Percentiles rank a stretch among this genome's conserved stretches.
Conservation (phyloP, 1,140 invertebrate species). For the Pseudoatta argentina region DNA sequence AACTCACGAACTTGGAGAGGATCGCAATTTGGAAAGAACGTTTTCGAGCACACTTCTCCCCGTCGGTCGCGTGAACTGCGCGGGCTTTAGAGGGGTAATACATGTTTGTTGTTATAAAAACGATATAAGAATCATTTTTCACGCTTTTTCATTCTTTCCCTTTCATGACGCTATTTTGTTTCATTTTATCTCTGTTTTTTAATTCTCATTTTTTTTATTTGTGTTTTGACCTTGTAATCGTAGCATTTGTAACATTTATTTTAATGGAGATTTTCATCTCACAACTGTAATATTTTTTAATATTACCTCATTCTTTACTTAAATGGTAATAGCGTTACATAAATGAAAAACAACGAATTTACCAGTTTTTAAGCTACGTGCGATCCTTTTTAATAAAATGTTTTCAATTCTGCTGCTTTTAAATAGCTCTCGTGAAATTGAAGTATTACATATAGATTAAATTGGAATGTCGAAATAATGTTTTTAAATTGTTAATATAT, state of each 20-base stretch:
- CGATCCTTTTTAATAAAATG: background rate
- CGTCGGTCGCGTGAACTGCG: background rate
- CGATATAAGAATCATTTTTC: conserved; percentile 37
- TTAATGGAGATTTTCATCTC: conserved; percentile 20
- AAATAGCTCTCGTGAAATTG: conserved; percentile 8
- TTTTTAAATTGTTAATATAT: background rate
- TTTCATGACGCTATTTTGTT: background rate
- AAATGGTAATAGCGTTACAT: background rate
- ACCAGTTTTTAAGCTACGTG: conserved; percentile 4
- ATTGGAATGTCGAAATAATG: background rate
- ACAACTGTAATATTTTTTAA: conserved; percentile 36
- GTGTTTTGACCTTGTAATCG: conserved; percentile 21
- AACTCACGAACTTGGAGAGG: conserved; percentile 19
- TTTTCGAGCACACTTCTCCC: conserved; percentile 15
- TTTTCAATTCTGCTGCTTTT: background rate
- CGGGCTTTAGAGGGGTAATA: background rate
- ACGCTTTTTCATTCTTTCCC: background rate
- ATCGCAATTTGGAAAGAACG: conserved; percentile 23
- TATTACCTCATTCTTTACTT: conserved; percentile 5
- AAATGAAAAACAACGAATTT: conserved; percentile 13
- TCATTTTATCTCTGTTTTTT: background rate
- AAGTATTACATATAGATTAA: background rate
- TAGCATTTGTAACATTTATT: background rate
- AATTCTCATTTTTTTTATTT: background rate
- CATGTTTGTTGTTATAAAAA: conserved; percentile 18